Evolutionary conservation across 2,797 vertebrate genomes (phyloP).

Genomic region (Masticophis lateralis): DNA sequence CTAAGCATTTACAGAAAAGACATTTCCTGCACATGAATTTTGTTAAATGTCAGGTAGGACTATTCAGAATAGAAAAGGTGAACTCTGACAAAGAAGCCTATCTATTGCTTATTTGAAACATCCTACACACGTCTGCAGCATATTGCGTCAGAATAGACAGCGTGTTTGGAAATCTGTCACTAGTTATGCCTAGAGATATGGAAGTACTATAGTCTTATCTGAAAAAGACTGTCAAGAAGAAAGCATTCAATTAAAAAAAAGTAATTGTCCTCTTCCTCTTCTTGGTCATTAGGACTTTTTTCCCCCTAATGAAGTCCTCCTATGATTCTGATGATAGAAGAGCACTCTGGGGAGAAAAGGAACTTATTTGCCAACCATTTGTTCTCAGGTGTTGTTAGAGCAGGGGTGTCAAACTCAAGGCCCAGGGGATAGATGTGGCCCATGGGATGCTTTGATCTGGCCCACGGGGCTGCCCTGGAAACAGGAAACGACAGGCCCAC

Average conservation of each 20-base stretch:
- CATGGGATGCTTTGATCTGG: no score
- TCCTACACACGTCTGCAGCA: background rate
- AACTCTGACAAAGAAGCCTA: slow-evolving; percentile 8
- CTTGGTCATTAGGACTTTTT: no score
- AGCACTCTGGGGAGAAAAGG: slow-evolving; percentile 27
- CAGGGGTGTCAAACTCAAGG: no score
- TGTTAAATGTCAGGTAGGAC: slow-evolving; percentile 8
- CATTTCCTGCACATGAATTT: slow-evolving; percentile 2
- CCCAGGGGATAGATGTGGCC: no score
- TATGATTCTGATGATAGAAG: slow-evolving; percentile 2
- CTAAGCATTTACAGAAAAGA: background rate
- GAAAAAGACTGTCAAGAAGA: slow-evolving; percentile 19
- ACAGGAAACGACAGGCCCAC: no score
- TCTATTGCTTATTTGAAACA: slow-evolving; percentile 6
- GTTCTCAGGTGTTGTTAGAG: slow-evolving; percentile 16
- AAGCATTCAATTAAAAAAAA: slow-evolving; percentile 30
- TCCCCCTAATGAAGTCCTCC: slow-evolving; percentile 45
- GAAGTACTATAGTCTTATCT: slow-evolving; percentile 28
- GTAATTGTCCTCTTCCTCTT: background rate
- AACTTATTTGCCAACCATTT: slow-evolving; percentile 7
- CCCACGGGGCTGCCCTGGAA: no score
- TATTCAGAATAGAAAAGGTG: background rate
- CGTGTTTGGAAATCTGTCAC: slow-evolving; percentile 27
- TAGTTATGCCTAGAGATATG: slow-evolving; percentile 24
- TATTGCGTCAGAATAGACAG: slow-evolving; percentile 26